Conservation (phyloP, 2,797 vertebrate species). For the Cyprinella venusta region DNA sequence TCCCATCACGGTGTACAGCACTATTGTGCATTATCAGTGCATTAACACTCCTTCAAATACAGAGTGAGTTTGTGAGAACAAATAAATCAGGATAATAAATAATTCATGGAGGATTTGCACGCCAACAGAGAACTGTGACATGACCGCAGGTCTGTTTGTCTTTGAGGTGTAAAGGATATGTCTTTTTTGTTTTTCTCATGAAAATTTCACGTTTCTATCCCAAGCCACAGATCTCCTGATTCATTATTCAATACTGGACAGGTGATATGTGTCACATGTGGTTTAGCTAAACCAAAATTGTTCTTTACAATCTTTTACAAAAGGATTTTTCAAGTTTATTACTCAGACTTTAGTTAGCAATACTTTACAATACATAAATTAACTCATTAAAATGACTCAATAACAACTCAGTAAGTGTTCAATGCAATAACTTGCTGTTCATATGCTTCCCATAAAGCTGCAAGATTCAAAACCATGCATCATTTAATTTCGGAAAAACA, state of each 20-base stretch:
- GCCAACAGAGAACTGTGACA: slow-evolving; percentile 1
- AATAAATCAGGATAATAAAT: slow-evolving; percentile 17
- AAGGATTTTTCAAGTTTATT: slow-evolving; percentile 17
- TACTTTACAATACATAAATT: slow-evolving; percentile 6
- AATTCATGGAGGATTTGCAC: slow-evolving; percentile 27
- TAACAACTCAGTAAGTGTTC: neutral
- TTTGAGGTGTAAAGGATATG: slow-evolving; percentile 40
- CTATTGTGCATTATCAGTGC: neutral
- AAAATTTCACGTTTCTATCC: slow-evolving; percentile 29
- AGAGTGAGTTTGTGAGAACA: neutral
- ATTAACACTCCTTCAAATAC: slow-evolving; percentile 7
- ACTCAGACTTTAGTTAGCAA: slow-evolving; percentile 15
- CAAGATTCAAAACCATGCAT: neutral
- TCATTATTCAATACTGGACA: slow-evolving; percentile 37
- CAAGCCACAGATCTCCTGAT: neutral
- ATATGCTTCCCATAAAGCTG: neutral
- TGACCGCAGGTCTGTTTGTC: neutral
- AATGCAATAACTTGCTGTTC: neutral
- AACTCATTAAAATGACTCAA: neutral
- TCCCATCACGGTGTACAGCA: neutral
- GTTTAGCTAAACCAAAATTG: neutral
- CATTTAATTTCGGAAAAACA: neutral
- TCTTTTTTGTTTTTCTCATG: slow-evolving; percentile 37
- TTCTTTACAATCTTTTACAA: neutral
- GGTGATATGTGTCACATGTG: neutral